Conservation (phyloP, 2,797 vertebrate genomes). For the Podarcis lilfordi region DNA sequence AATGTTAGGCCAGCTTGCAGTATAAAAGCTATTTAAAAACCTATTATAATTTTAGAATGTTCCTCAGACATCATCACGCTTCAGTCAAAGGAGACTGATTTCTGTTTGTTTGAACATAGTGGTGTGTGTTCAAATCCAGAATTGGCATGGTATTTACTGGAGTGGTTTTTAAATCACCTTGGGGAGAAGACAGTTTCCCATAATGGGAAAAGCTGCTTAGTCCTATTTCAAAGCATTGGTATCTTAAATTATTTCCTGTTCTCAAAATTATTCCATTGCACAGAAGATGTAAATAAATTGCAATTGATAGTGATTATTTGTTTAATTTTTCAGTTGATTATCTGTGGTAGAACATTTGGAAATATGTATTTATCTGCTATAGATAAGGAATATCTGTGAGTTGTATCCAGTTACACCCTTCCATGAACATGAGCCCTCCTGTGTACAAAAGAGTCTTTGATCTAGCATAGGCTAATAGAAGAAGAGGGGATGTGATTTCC, state of each 20-base stretch:
- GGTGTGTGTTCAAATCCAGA: neutral
- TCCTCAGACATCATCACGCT: neutral
- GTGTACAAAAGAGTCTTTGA: neutral
- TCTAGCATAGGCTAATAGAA: neutral
- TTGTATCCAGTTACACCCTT: neutral
- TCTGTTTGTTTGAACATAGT: neutral
- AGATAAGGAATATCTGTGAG: neutral
- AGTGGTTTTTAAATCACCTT: neutral
- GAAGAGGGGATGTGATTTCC: neutral
- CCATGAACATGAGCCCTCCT: neutral
- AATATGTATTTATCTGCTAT: neutral
- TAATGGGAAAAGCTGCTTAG: neutral
- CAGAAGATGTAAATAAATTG: neutral
- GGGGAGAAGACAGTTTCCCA: neutral
- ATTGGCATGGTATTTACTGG: neutral
- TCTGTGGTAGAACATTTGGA: neutral
- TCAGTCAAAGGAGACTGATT: neutral
- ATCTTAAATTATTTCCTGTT: neutral
- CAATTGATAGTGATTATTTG: neutral
- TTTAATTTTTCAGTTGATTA: neutral
- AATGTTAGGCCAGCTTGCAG: neutral
- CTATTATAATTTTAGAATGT: slow-evolving; percentile 7
- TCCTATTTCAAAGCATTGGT: neutral
- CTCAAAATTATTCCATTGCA: neutral
- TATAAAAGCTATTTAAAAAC: neutral